Percentiles rank a stretch among this genome's conserved stretches.
Evolutionary conservation across 2,888 invertebrate genomes (phyloP).

Genomic region (Caenorhabditis imperialis): DNA sequence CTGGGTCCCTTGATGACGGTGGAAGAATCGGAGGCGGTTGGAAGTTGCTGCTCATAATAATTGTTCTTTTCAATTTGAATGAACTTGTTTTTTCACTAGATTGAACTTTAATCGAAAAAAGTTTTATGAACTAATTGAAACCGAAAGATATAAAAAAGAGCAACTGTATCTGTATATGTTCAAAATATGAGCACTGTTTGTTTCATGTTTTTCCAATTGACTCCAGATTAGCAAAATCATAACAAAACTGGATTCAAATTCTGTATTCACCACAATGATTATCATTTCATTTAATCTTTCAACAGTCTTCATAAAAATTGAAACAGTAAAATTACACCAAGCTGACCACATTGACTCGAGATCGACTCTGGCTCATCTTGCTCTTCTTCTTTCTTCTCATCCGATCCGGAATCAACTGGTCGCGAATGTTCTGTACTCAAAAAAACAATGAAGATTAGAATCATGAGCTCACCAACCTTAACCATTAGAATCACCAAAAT

Average conservation of each 20-base stretch:
- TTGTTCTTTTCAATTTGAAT: too few species aligned
- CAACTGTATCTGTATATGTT: not conserved
- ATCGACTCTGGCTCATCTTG: conserved; percentile 11
- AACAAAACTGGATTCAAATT: conserved; percentile 6
- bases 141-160: too few species aligned
- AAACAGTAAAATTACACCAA: too few species aligned
- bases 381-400: not conserved
- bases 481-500: conserved; percentile 45
- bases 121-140: too few species aligned
- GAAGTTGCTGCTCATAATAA: conserved; percentile 34
- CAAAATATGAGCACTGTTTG: not conserved
- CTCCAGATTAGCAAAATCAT: not conserved
- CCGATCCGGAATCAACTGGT: conserved; percentile 11
- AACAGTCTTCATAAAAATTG: too few species aligned
- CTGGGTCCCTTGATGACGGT: conserved; percentile 43
- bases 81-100: not conserved
- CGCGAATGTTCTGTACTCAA: conserved; percentile 32
- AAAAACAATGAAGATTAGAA: not conserved
- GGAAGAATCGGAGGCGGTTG: conserved; percentile 39
- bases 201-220: not conserved
- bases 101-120: too few species aligned
- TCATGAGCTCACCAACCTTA: conserved; percentile 7
- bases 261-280: too few species aligned
- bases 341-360: conserved; percentile 8
- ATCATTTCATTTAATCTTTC: too few species aligned